Conservation (phyloP, 2,888 invertebrate species). For the Thymelicus acteon region DNA sequence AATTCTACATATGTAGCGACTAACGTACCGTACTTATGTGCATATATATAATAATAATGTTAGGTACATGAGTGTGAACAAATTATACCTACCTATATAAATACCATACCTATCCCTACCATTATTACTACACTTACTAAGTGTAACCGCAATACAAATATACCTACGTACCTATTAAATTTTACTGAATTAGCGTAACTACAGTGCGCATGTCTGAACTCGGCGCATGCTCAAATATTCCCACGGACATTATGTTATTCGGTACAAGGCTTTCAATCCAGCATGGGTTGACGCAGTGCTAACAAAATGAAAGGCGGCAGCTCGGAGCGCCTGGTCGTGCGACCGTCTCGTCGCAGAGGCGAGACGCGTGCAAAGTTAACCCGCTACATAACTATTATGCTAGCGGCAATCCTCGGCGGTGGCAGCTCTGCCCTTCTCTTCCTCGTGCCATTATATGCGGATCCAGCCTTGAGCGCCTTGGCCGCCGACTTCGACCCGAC, state of each 20-base stretch:
- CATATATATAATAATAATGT: too few species aligned
- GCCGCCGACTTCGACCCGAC: slow-evolving; percentile 90
- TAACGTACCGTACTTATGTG: too few species aligned
- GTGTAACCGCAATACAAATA: slow-evolving; percentile 1
- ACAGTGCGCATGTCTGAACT: slow-evolving; percentile 45
- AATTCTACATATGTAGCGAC: too few species aligned
- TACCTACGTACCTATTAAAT: background rate
- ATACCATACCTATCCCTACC: too few species aligned
- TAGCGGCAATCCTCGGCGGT: slow-evolving; percentile 75
- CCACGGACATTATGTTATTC: slow-evolving; percentile 44
- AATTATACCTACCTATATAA: too few species aligned
- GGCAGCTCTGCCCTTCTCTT: slow-evolving; percentile 79
- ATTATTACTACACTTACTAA: too few species aligned
- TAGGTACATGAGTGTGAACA: too few species aligned
- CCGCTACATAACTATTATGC: slow-evolving; percentile 73
- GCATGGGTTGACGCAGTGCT: slow-evolving; percentile 78
- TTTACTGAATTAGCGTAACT: slow-evolving; percentile 27
- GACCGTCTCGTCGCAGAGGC: slow-evolving; percentile 69
- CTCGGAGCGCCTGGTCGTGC: slow-evolving; percentile 75
- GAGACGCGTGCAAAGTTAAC: slow-evolving; percentile 75
- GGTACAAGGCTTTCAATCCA: slow-evolving; percentile 60
- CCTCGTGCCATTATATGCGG: slow-evolving; percentile 80
- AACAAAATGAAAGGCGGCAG: slow-evolving; percentile 77
- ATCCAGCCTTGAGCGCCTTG: slow-evolving; percentile 84
- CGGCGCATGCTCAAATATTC: slow-evolving; percentile 67